Evolutionary conservation across 2,888 invertebrate species (phyloP), one percentile per base, ranked within the genome.

Genomic region (Scotopteryx bipunctaria): DNA sequence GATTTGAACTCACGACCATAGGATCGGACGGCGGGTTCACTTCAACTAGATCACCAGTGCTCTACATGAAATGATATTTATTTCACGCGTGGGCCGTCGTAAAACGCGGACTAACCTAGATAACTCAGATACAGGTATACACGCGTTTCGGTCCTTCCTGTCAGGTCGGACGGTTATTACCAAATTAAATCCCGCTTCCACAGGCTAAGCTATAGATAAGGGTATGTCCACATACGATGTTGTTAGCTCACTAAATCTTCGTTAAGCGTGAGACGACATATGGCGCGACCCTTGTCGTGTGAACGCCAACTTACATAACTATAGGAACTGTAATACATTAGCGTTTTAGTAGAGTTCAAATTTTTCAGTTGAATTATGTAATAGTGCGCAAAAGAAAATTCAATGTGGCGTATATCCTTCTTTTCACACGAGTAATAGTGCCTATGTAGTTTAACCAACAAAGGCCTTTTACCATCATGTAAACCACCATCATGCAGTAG

Each of bases 201-300:
- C 52, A 40, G 27, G 33, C 50, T 42, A 37, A 32, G 44, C 45
- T 55, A 57, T 53, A 59, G 61, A 62, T 62, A 62, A 62, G 47
- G 57, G 53, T 36, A 25, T 50, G 55, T 55, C 55, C 63, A 68
- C 59, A 66, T 63, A 66, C 58, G 58, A 65, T 64, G 64, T 62
- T 66, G 72, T 69, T 64, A 64, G 70, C 67, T 69, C 73, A 76
- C 71, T 83, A 83, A 81, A 83, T 84, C 81, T 83, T 82, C 78
- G 77, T 83, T 83, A 78, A 72, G 69, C 69, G 67, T 55, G 62
- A 64, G 67, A 60, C 72, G 73, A 76, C 76, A 76, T 65, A 73
- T 73, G 75, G 72, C 68, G 61, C 51, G 58, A 63, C 63, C 67
- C 56, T 61, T 56, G 61, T 60, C 59, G 57, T 49, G 60, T 59